These are phyloP conservation scores for Drosophila merina DNA, from an alignment of 2,888 invertebrate genomes.

Conservation along the genomic window DNA sequence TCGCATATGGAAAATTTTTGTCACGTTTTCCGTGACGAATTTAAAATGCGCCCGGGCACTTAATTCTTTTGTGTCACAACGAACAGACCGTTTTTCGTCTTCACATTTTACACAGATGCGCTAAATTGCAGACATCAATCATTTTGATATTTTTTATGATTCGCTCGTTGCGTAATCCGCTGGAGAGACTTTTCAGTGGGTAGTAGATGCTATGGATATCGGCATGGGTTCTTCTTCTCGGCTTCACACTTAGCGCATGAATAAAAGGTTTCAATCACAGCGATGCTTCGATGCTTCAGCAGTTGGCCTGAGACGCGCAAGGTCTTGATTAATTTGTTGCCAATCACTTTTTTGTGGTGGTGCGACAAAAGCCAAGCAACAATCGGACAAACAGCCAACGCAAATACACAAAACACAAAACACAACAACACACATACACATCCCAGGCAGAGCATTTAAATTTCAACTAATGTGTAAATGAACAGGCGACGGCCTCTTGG, in stretches of 20 bases:
- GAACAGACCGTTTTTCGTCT: conserved; percentile 47
- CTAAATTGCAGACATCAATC: conserved; percentile 78
- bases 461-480: conserved; percentile 76
- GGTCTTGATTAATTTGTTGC: conserved; percentile 79
- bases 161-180: conserved; percentile 64
- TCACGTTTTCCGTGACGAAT: conserved; percentile 79
- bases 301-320: conserved; percentile 57
- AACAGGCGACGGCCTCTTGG: conserved; percentile 70
- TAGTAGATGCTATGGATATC: neutral
- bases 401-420: conserved; percentile 5
- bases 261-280: conserved; percentile 37
- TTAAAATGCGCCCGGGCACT: conserved; percentile 77
- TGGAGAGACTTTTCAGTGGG: conserved; percentile 18
- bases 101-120: conserved; percentile 73
- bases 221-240: conserved; percentile 52
- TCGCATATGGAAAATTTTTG: conserved; percentile 75
- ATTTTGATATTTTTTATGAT: conserved; percentile 54
- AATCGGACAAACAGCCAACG: conserved; percentile 45
- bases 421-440: neutral
- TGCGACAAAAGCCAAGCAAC: conserved; percentile 67
- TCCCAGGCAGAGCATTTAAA: conserved; percentile 53
- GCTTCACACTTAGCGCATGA: conserved; percentile 47
- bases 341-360: conserved; percentile 71
- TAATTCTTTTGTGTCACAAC: conserved; percentile 67
- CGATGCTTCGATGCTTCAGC: conserved; percentile 33